Evolutionary conservation across 2,113 vertebrate species (phyloP), one percentile per base, ranked within the genome.

Genomic region (Epinephelus lanceolatus): DNA sequence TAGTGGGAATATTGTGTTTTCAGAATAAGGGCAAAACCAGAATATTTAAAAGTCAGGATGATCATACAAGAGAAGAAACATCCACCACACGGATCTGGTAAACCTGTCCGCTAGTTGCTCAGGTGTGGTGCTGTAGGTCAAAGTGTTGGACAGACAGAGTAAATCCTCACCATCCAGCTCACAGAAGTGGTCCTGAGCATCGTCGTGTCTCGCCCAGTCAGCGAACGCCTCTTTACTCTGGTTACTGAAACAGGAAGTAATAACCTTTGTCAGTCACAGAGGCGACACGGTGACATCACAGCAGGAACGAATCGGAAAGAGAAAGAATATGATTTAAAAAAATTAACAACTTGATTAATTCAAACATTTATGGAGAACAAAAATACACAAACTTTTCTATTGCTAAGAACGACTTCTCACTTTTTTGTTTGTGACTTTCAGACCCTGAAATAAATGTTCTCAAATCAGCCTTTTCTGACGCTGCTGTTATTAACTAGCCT

Each of bases 151-250:
- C 7, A 3, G 18, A 15, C 21, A 27, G 40, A 27, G 14, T 2
- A 4, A 13, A 19, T 59, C 75, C 94, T 97, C 95, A 99, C 98
- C 98, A 69, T 99, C 98, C 73, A 98, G 96, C 88, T 98, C 98
- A 93, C 98, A 99, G 94, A 99, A 99, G 80, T 99, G 96, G 88
- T 99, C 98, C 94, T 99, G 98, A 74, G 98, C 98, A 53, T 99
- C 98, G 79, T 99, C 98, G 0, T 99, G 97, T 94, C 98, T 96
- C 71, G 97, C 97, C 98, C 98, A 99, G 94, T 98, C 97, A 86
- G 96, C 98, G 81, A 99, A 99, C 57, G 98, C 98, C 93, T 98
- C 95, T 93, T 98, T 99, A 90, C 95, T 99, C 95, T 97, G 97
- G 93, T 97, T 97, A 94, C 98, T 99, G 79, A 65, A 84, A 79